These are phyloP conservation scores for Heliconius ethilla DNA, from an alignment of 2,888 invertebrate genomes.

Conservation along the genomic window DNA sequence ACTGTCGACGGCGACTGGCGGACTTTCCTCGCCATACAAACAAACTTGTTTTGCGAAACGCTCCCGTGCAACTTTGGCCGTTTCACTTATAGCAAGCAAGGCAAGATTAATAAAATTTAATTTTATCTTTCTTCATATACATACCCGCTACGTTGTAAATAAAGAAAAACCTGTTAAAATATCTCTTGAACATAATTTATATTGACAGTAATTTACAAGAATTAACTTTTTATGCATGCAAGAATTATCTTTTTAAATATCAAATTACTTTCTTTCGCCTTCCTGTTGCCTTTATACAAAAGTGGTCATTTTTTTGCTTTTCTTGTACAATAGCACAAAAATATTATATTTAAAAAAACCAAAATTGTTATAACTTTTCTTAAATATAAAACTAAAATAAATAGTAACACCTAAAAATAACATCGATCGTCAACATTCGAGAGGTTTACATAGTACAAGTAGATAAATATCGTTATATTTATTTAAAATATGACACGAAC, in stretches of 20 bases:
- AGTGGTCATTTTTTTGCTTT: neutral
- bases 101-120: constrained; percentile 24
- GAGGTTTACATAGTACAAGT: constrained; percentile 1
- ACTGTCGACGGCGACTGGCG: constrained; percentile 19
- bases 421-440: neutral
- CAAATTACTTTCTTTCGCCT: constrained; percentile 3
- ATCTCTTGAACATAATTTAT: neutral
- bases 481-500: neutral
- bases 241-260: constrained; percentile 8
- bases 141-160: neutral
- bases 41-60: constrained; percentile 33
- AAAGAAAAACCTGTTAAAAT: constrained; percentile 13
- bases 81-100: constrained; percentile 20
- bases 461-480: neutral
- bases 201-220: constrained; percentile 11
- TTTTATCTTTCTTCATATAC: constrained; percentile 6
- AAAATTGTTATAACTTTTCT: neutral
- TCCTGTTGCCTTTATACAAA: neutral
- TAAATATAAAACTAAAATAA: neutral
- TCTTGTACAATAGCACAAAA: neutral
- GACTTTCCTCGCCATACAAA: constrained; percentile 31
- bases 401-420: neutral
- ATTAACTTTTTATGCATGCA: neutral
- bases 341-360: too few relatives aligned
- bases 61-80: constrained; percentile 26